Evolutionary conservation across 2,113 vertebrate genomes (phyloP), one percentile per base, ranked within the genome.

Genomic region (Carollia perspicillata): DNA sequence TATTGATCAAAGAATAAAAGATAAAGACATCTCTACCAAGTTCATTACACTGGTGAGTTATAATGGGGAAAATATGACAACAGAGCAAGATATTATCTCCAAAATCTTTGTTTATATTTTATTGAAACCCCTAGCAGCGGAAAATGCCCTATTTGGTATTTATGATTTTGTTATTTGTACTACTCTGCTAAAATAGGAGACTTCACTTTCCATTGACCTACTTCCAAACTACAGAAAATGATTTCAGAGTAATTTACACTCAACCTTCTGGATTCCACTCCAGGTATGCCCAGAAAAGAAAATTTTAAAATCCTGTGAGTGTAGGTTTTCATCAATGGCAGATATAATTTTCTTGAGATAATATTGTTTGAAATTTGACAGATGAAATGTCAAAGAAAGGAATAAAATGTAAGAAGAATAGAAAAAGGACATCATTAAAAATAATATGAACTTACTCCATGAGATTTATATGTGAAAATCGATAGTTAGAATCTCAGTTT

Each of bases 391-490:
- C 74, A 93, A 95, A 74, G n/a, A 74, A 94, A 94, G 37, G 11
- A 93, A 44, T 84, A 83, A 89, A 89, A 93, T 11, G 55, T 94
- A 80, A 93, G 68, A 71, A 95, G 44, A 23, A 65, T 35, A 86
- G n/a, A 69, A 90, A 95, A 92, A 9, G 79, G 10, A 18, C 90
- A 95, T 80, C 94, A 93, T 65, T 65, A 11, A 66, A 68, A 77
- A 37, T 89, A 95, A 98, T 97, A 89, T 71, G 72, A 81, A 12
- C 42, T 88, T 87, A 83, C 8, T 96, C 3, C 33, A 85, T 79
- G 97, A 40, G 47, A 96, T 95, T 94, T 95, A 94, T 7, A 16
- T 93, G 30, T 90, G 96, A 92, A 72, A 83, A 97, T 97, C 78
- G 84, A 96, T 86, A 75, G 18, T 92, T 92, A 63, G 49, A 87